Evolutionary conservation across 2,888 invertebrate genomes (phyloP), one percentile per base, ranked within the genome.

Genomic region (Agrilus mali): DNA sequence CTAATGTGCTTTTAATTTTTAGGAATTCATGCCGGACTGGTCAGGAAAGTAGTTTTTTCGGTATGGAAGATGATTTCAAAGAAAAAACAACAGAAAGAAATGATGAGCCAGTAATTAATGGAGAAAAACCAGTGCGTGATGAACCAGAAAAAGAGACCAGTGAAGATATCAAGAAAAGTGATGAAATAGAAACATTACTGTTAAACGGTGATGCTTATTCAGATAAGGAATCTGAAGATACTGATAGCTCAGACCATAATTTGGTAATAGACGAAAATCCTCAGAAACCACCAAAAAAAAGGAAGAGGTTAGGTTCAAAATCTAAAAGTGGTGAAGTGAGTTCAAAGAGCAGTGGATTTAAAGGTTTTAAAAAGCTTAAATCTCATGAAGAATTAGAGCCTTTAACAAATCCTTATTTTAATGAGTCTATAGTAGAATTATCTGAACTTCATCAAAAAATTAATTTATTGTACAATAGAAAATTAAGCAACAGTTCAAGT

Each of bases 21-120:
- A 27, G 27, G 27, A 27, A 27, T 27, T 27, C 27, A 27, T 27
- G 27, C 27, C 27, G 27, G 27, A 27, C 27, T 27, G 27, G 2
- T 27, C 27, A 27, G 10, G 27, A 27, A 27, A 27, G 27, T 27
- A 27, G 27, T 27, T 27, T 22, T 16, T 43, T 53, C 55, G 66
- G 64, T 49, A 67, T 67, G 67, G 67, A 66, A 65, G 62, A 66
- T 67, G 66, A 61, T 57, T 55, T 57, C 53, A 59, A 60, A 50
- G 56, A 53, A 44, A 48, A 52, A 41, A 44, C 53, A 46, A 50
- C 55, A 47, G 55, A 55, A 41, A 48, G 44, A 3, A 27, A 10
- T 3, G 27, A 27, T 41, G 52, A 53, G 50, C 48, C 53, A 45
- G 41, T 57, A 44, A 58, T 58, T 51, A 60, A 64, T 58, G 63